Evolutionary conservation across 1,140 invertebrate species (phyloP).

Genomic region (Drosophila ogumai): DNA sequence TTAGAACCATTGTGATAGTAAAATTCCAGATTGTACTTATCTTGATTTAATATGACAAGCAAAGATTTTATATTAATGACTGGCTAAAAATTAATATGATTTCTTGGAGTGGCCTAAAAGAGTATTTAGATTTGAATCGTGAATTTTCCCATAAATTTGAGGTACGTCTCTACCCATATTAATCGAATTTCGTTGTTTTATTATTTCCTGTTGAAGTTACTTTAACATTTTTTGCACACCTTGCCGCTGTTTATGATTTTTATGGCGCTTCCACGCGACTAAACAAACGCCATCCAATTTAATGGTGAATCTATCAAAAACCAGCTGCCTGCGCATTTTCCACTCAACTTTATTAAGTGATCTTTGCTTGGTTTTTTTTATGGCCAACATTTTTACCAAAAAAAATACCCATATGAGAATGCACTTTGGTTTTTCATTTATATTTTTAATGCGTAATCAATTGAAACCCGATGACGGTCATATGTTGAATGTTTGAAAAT

Average conservation of each 20-base stretch:
- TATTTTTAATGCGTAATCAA: slow-evolving; percentile 22
- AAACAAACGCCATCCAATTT: slow-evolving; percentile 69
- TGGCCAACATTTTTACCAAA: neutral
- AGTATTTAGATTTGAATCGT: neutral
- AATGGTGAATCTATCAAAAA: slow-evolving; percentile 61
- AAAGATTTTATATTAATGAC: slow-evolving; percentile 5
- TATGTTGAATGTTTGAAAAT: slow-evolving; percentile 24
- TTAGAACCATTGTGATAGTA: slow-evolving; percentile 4
- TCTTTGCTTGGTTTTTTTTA: slow-evolving; percentile 26
- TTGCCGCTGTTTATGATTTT: slow-evolving; percentile 69
- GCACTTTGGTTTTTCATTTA: slow-evolving; percentile 5
- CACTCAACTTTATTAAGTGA: slow-evolving; percentile 51
- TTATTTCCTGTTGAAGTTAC: slow-evolving; percentile 7
- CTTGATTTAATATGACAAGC: slow-evolving; percentile 6
- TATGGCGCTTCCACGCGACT: slow-evolving; percentile 74
- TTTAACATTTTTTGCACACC: slow-evolving; percentile 36
- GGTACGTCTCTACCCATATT: slow-evolving; percentile 7
- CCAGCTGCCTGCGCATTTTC: slow-evolving; percentile 37
- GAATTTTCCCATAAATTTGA: neutral
- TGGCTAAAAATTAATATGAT: neutral
- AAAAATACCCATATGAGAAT: slow-evolving; percentile 1
- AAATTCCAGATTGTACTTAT: slow-evolving; percentile 8
- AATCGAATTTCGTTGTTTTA: slow-evolving; percentile 6
- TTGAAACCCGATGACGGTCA: slow-evolving; percentile 11
- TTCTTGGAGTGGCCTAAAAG: neutral